Evolutionary conservation across 2,113 vertebrate species (phyloP), one percentile per base, ranked within the genome.

Genomic region (Suricata suricatta): DNA sequence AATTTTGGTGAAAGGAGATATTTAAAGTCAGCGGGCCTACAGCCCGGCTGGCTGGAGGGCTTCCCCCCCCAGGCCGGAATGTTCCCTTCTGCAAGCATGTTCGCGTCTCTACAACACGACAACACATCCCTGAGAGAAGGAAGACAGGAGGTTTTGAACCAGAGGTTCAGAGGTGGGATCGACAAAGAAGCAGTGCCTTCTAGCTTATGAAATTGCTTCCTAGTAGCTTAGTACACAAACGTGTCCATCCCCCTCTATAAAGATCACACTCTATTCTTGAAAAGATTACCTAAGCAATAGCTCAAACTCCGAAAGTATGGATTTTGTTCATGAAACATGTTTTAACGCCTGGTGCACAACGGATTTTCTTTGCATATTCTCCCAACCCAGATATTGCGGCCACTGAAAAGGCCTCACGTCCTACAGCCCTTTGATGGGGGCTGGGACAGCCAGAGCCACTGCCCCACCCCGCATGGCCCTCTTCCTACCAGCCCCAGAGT

Each of bases 1-100:
- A 94, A 79, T 92, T 97, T 44, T 94, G 84, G 72, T 95, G 92
- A 92, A 98, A 97, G 10, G 66, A 92, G 95, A 94, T 15, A 35
- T 50, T 96, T 87, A 6, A 38, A 98, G 86, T 47, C 72, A 29
- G 38, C 11, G 14, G 3, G 1, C 63, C 12, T 16, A 88, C 25
- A 54, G 21, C 66, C 68, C 29, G 19, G 29, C 27, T 33, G 4
- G 0, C 64, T 87, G 91, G 80, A 0, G 0, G 5, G 1, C 91
- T 82, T 44, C 72, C 88, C 60, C 60, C 69, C 64, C 21, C 16
- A n/a, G 31, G 52, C 50, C 84, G 38, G 4, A 71, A 44, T 77
- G 47, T 31, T 60, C 72, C 91, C 93, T 69, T 52, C 63, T 8
- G 13, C 87, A 66, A 77, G 72, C 4, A 1, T 44, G 21, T 68